phyloP scores from a whole-genome alignment of 2,797 vertebrate genomes.

The Falco rusticolus region DNA sequence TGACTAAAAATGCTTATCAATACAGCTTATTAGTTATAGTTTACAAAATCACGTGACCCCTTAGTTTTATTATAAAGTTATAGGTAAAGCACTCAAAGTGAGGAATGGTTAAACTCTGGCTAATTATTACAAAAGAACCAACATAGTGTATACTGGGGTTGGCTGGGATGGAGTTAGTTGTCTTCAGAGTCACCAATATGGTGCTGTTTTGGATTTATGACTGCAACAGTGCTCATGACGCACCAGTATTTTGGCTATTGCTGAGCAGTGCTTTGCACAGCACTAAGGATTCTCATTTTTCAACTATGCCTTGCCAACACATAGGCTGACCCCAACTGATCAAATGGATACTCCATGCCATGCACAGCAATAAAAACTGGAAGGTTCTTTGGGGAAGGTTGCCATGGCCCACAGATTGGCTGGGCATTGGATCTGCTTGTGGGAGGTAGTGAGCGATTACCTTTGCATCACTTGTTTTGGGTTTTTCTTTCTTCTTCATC shows the following conservation, averaged over 20 bases:
- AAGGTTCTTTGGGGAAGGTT: background rate
- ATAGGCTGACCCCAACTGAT: background rate
- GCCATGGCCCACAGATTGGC: background rate
- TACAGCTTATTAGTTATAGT: background rate
- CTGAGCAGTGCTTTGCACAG: background rate
- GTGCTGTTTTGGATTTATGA: background rate
- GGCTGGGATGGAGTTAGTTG: background rate
- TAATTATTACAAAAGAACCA: background rate
- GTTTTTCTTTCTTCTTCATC: background rate
- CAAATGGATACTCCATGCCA: background rate
- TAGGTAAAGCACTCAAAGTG: background rate
- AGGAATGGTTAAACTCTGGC: background rate
- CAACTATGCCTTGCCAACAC: background rate
- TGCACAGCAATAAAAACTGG: background rate
- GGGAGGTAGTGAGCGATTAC: background rate
- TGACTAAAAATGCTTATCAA: background rate
- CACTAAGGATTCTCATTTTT: background rate
- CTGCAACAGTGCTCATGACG: background rate
- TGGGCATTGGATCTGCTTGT: background rate
- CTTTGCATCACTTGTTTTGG: background rate
- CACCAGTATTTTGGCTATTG: background rate
- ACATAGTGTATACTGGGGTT: background rate
- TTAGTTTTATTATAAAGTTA: background rate
- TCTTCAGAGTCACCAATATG: background rate
- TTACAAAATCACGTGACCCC: background rate